Base-by-base conservation (phyloP, 92 coral and sea anemone genomes). In the Palythoa grandiflora region DNA sequence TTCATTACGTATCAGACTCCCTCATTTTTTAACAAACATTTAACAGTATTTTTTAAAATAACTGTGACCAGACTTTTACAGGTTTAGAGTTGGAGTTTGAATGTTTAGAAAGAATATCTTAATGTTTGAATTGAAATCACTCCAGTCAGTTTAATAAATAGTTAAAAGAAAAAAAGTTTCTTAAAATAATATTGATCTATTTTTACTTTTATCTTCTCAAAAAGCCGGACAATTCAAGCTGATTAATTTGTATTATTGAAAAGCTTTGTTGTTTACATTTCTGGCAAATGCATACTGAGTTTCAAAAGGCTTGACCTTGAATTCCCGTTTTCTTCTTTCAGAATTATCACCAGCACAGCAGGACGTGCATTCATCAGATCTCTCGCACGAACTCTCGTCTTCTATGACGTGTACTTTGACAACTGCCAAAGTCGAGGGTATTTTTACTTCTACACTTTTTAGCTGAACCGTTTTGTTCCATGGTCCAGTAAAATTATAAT, bases 221-320 rank as follows among this genome's bases (percentile, higher is more conserved):
- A 65, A 80, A 65, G 75, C 68, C 21, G 68, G 48, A 39, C 71
- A 78, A 35, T 55, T 54, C 68, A 57, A 78, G 83, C 86, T 61
- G 75, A 66, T 81, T 48, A 81, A 48, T 28, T 44, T 81, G 59
- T 81, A 63, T 81, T 65, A 81, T 37, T 81, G 61, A 66, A 81
- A 68, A 21, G 65, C 76, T 81, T 14, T 47, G 63, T 66, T 81
- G 75, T 65, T 68, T 65, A 81, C 44, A 47, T 81, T 81, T 66
- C 63, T 20, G 86, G 37, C 16, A 75, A 81, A 81, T 38, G 73
- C 60, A 79, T 38, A 57, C 15, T 40, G 55, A 16, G 11, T 81
- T 65, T n/a, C 5, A 37, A 13, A 37, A 47, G 28, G 36, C 65
- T 81, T 81, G 86, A 81, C 86, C 86, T 63, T 50, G 55, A 19